Evolutionary conservation across 2,888 invertebrate genomes (phyloP).

Genomic region (Thera obeliscata): DNA sequence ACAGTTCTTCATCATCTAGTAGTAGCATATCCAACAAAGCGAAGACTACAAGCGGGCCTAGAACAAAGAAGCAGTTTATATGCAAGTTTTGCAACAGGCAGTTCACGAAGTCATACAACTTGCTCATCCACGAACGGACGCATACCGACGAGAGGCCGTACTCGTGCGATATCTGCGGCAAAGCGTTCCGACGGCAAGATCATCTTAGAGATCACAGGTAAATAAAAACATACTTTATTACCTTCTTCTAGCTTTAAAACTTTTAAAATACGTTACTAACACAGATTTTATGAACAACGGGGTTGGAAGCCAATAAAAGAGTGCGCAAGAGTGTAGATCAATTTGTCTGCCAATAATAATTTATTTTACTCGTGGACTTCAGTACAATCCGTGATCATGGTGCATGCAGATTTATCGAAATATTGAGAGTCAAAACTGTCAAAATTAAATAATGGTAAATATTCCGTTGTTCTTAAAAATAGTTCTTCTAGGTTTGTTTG

Average conservation of each 20-base stretch:
- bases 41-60: slow-evolving; percentile 86
- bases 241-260: slow-evolving; percentile 8
- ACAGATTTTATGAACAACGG: no score
- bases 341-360: no score
- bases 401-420: no score
- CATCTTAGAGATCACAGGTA: slow-evolving; percentile 97
- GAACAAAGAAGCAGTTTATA: slow-evolving; percentile 99
- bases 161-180: slow-evolving; percentile 98
- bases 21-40: slow-evolving; percentile 78
- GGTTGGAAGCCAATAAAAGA: no score
- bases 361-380: no score
- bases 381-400: no score
- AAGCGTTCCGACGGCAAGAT: slow-evolving; percentile 98
- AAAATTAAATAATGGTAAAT: no score
- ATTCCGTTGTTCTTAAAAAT: no score
- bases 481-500: slow-evolving; percentile 25
- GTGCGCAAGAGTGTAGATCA: no score
- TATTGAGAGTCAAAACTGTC: no score
- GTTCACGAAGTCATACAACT: slow-evolving; percentile 98
- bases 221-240: slow-evolving; percentile 47
- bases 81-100: slow-evolving; percentile 99
- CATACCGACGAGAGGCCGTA: slow-evolving; percentile 99
- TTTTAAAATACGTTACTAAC: no score
- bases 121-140: slow-evolving; percentile 98
- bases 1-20: slow-evolving; percentile 76